Evolutionary conservation across 2,797 vertebrate genomes (phyloP).

Genomic region (Schizopygopsis malacanthus): DNA sequence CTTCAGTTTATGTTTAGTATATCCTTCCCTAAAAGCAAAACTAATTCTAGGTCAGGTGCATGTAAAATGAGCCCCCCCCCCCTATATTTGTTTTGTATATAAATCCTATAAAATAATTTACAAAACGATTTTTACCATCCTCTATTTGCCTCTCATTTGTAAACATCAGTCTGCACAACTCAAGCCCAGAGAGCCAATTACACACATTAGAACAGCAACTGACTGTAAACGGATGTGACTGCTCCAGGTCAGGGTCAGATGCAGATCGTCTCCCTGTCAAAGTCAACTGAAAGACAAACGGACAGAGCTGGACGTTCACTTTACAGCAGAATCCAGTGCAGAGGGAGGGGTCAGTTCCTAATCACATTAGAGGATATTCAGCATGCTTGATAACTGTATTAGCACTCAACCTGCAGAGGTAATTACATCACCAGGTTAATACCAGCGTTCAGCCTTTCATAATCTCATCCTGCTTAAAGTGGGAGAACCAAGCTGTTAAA

Average conservation of each 20-base stretch:
- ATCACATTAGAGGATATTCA: slow-evolving; percentile 78
- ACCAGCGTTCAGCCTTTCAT: slow-evolving; percentile 74
- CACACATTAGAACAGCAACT: slow-evolving; percentile 42
- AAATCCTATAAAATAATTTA: neutral
- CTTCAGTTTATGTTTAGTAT: slow-evolving; percentile 8
- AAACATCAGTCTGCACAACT: slow-evolving; percentile 46
- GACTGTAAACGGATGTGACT: slow-evolving; percentile 56
- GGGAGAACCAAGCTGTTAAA: slow-evolving; percentile 71
- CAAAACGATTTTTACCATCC: neutral
- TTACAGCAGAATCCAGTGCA: slow-evolving; percentile 63
- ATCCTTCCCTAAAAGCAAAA: slow-evolving; percentile 10
- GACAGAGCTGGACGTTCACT: slow-evolving; percentile 53
- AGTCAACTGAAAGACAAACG: slow-evolving; percentile 69
- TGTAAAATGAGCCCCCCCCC: neutral
- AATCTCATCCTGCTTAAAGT: slow-evolving; percentile 74
- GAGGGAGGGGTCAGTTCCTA: slow-evolving; percentile 72
- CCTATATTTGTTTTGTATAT: neutral
- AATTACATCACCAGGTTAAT: slow-evolving; percentile 82
- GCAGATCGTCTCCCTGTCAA: slow-evolving; percentile 54
- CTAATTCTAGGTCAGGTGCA: neutral
- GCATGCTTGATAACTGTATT: slow-evolving; percentile 78
- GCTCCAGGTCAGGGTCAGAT: slow-evolving; percentile 51
- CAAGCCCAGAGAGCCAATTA: slow-evolving; percentile 40
- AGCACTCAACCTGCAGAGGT: slow-evolving; percentile 78
- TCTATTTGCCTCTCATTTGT: slow-evolving; percentile 21